These are phyloP conservation scores for Chalcis sispes DNA, from an alignment of 2,888 invertebrate species.

Conservation along the genomic window DNA sequence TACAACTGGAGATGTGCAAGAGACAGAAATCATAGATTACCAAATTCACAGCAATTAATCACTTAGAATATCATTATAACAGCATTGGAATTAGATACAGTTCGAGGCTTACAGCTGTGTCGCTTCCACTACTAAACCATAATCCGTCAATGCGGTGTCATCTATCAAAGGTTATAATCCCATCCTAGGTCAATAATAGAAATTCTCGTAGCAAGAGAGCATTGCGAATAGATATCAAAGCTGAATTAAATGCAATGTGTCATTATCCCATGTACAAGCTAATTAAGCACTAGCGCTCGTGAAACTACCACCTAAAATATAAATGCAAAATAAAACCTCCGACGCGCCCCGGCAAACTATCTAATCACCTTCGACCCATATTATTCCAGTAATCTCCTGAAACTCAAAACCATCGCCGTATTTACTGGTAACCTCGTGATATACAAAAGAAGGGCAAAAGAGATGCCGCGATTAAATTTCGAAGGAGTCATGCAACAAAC, in stretches of 20 bases:
- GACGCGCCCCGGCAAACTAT: too few species aligned
- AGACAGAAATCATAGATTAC: background rate
- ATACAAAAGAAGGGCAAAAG: too few species aligned
- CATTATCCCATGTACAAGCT: constrained; percentile 3
- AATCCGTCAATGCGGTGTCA: constrained; percentile 38
- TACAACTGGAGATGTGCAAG: background rate
- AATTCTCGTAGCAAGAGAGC: constrained; percentile 7
- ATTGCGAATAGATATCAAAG: constrained; percentile 1
- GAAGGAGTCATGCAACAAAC: too few species aligned
- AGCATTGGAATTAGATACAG: constrained; percentile 24
- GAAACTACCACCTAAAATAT: too few species aligned
- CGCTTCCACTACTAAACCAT: constrained; percentile 25
- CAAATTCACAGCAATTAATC: constrained; percentile 38
- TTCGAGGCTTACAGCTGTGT: constrained; percentile 5
- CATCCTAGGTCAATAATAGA: constrained; percentile 22
- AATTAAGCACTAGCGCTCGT: constrained; percentile 24
- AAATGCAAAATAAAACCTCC: too few species aligned
- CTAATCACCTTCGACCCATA: too few species aligned
- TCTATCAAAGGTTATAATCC: constrained; percentile 43
- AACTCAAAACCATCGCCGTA: too few species aligned
- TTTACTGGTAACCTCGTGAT: too few species aligned
- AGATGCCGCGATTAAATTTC: too few species aligned
- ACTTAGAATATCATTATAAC: constrained; percentile 24
- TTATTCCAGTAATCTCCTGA: too few species aligned
- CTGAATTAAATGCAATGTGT: constrained; percentile 4